These are phyloP conservation scores for Entomobrya proxima DNA, from an alignment of 2,888 invertebrate genomes.

Conservation along the genomic window DNA sequence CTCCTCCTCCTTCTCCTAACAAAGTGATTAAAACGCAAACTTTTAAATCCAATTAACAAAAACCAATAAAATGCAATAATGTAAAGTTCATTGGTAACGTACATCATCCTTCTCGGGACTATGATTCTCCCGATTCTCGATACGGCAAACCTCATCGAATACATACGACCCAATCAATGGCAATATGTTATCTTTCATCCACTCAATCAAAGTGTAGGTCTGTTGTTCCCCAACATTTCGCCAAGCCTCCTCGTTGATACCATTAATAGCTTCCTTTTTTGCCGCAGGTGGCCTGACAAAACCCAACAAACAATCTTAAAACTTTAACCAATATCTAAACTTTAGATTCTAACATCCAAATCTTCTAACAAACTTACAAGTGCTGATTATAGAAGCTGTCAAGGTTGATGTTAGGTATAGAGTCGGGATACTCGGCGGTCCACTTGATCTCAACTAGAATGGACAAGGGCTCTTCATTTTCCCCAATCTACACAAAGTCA, in stretches of 20 bases:
- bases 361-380: conserved; percentile 83
- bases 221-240: conserved; percentile 93
- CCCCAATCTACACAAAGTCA: conserved; percentile 83
- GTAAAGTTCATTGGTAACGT: not conserved
- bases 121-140: conserved; percentile 56
- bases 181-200: conserved; percentile 87
- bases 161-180: conserved; percentile 86
- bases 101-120: conserved; percentile 11
- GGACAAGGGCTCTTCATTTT: conserved; percentile 86
- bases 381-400: conserved; percentile 95
- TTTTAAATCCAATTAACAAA: too few relatives aligned
- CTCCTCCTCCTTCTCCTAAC: conserved; percentile 3
- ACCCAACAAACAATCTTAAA: not conserved
- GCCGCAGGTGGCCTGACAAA: conserved; percentile 82
- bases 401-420: conserved; percentile 88
- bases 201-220: conserved; percentile 96
- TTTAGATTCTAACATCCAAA: not conserved
- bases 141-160: conserved; percentile 60
- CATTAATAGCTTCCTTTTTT: conserved; percentile 83
- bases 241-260: conserved; percentile 84
- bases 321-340: not conserved
- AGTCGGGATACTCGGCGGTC: conserved; percentile 91
- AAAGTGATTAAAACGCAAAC: not conserved
- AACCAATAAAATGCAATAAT: not conserved
- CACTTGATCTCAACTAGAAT: conserved; percentile 92